phyloP scores from a whole-genome alignment of 1,140 invertebrate genomes.

The Pteromalus puparum region DNA sequence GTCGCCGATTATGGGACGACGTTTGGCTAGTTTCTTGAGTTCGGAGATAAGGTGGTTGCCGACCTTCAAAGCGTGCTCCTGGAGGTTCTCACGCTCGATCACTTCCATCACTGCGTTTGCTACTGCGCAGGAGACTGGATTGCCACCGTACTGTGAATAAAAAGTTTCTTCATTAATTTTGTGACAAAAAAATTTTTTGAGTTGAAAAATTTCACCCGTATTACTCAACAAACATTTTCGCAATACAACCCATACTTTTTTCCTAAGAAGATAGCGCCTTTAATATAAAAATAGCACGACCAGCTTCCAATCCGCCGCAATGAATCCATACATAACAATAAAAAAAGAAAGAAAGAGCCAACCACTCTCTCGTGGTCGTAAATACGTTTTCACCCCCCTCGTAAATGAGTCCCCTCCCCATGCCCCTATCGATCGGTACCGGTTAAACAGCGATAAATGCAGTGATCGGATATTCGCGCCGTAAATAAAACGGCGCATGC shows the following conservation, averaged over 20 bases:
- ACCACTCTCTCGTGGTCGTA: not conserved
- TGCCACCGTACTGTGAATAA: constrained; percentile 91
- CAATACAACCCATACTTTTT: not conserved
- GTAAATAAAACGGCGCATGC: constrained; percentile 48
- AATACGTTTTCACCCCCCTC: not conserved
- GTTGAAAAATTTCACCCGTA: no score
- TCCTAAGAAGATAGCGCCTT: not conserved
- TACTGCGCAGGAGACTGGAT: constrained; percentile 97
- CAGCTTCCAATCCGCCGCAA: no score
- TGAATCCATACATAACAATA: not conserved
- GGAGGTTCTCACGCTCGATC: constrained; percentile 91
- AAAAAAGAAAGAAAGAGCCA: not conserved
- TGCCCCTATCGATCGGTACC: not conserved
- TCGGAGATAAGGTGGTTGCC: constrained; percentile 87
- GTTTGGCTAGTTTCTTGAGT: constrained; percentile 82
- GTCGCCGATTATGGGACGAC: constrained; percentile 90
- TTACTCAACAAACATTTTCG: not conserved
- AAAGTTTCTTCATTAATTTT: not conserved
- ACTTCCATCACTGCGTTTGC: constrained; percentile 96
- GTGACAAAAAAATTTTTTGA: no score
- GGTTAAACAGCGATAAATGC: constrained; percentile 53
- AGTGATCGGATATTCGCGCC: constrained; percentile 46
- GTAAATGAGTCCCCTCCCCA: not conserved
- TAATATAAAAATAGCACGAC: not conserved
- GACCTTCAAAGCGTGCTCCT: constrained; percentile 87